phyloP scores from a whole-genome alignment of 2,888 invertebrate genomes.

The Marasmarcha lunaedactyla region DNA sequence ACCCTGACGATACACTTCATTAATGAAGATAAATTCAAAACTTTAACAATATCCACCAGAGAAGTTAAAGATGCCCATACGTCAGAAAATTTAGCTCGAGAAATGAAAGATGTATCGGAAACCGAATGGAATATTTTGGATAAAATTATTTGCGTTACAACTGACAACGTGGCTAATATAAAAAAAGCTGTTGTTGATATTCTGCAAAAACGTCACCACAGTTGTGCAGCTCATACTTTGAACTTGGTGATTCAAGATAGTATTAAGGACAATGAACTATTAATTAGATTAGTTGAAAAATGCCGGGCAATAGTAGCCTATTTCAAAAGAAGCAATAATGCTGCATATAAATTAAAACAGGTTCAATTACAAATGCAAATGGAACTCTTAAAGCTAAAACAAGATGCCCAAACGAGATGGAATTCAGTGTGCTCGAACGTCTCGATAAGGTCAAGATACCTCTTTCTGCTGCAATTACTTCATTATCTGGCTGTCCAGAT shows the following conservation, averaged over 20 bases:
- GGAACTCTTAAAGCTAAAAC: constrained; percentile 18
- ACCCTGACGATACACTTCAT: constrained; percentile 12
- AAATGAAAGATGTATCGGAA: constrained; percentile 11
- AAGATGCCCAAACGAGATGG: constrained; percentile 22
- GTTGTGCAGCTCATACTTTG: constrained; percentile 18
- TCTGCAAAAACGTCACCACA: constrained; percentile 16
- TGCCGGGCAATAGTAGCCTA: constrained; percentile 19
- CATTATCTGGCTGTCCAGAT: constrained; percentile 10
- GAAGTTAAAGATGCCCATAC: constrained; percentile 11
- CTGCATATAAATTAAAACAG: constrained; percentile 15
- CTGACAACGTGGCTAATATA: constrained; percentile 19
- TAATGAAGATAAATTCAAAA: constrained; percentile 8
- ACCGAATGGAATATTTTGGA: constrained; percentile 11
- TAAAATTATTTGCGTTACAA: constrained; percentile 15
- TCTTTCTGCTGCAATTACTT: constrained; percentile 13
- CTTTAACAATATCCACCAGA: constrained; percentile 10
- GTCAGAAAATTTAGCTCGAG: constrained; percentile 11
- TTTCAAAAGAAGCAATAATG: constrained; percentile 19
- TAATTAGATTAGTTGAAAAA: constrained; percentile 14
- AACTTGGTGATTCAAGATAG: constrained; percentile 18
- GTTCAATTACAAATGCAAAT: constrained; percentile 17
- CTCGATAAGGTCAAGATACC: constrained; percentile 15
- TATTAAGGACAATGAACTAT: constrained; percentile 9
- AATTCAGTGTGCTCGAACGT: constrained; percentile 18
- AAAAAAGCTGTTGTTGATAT: constrained; percentile 17